Base-by-base conservation (phyloP, 2,797 vertebrate species). In the Sebastes flavidus region DNA sequence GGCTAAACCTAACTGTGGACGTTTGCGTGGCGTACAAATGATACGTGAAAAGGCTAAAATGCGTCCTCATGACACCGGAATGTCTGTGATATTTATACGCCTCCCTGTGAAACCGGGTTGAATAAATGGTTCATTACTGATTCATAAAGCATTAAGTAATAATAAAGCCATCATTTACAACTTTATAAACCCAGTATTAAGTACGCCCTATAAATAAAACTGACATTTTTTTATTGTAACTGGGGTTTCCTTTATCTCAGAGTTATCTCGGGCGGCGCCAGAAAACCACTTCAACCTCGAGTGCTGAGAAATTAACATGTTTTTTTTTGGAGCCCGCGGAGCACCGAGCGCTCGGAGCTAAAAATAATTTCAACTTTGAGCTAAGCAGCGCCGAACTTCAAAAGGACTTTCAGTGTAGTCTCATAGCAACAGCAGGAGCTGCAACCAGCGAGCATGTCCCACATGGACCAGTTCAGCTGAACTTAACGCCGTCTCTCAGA, bases 361-460 rank as follows among this genome's bases (percentile, higher is more conserved):
- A 80, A 87, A 68, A 82, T 80, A 27, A 27, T 80, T 77, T 27
- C 13, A 76, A 70, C 69, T 85, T 79, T 69, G 30, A 52, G 73
- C 16, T 6, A 52, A 65, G 49, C 61, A 56, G 67, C 61, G 20
- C 29, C 6, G 8, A 20, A 74, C 71, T 86, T 84, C 77, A 67
- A 75, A 80, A 20, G 27, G 38, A 7, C 46, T 75, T 82, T 70
- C 14, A 30, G 20, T 20, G 1, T 2, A 0, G 79, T 81, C 52
- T 83, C 78, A 29, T 69, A 80, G 77, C 80, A 91, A 83, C 85
- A 58, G 79, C 22, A 65, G 34, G 22, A 71, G 60, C 38, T 36
- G 42, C 60, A 75, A 60, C 22, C 66, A 24, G 62, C 60, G 2
- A 38, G 14, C 18, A 0, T 2, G 65, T 74, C 70, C 70, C 74